Conservation (phyloP, 2,888 invertebrate genomes). For the Eulithis testata region DNA sequence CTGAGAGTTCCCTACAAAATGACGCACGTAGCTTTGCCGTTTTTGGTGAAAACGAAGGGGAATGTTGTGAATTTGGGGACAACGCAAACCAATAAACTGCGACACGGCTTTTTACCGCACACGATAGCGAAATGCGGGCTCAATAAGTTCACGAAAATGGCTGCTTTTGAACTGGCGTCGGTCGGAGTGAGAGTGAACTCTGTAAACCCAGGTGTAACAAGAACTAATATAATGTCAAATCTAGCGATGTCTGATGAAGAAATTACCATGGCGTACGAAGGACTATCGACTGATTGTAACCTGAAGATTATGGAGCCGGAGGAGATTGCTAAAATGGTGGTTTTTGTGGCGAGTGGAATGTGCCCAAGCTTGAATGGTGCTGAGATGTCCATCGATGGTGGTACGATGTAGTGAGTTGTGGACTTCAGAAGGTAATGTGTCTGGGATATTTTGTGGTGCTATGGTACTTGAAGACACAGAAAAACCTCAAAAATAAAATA, state of each 20-base stretch:
- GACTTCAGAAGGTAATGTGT: neutral
- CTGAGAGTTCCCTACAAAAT: slow-evolving; percentile 89
- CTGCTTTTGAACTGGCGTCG: slow-evolving; percentile 54
- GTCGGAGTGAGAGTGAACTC: slow-evolving; percentile 58
- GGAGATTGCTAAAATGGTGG: slow-evolving; percentile 60
- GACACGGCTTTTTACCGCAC: slow-evolving; percentile 57
- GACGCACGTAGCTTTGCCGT: slow-evolving; percentile 91
- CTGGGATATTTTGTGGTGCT: neutral
- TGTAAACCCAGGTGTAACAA: slow-evolving; percentile 54
- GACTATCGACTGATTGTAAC: slow-evolving; percentile 37
- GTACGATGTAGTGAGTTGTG: neutral
- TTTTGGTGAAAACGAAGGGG: slow-evolving; percentile 90
- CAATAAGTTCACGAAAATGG: slow-evolving; percentile 54
- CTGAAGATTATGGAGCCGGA: slow-evolving; percentile 54
- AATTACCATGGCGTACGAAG: slow-evolving; percentile 42
- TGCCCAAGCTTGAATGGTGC: slow-evolving; percentile 60
- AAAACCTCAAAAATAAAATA: too few relatives aligned
- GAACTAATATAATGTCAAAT: slow-evolving; percentile 53
- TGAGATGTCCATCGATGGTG: slow-evolving; percentile 51
- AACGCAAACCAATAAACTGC: slow-evolving; percentile 86
- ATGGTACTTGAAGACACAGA: neutral
- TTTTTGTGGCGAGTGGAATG: slow-evolving; percentile 58
- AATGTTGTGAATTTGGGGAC: slow-evolving; percentile 95
- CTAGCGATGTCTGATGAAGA: slow-evolving; percentile 51
- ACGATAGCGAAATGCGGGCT: slow-evolving; percentile 54